Percentiles rank a stretch among this genome's conserved stretches.
Evolutionary conservation across 2,888 invertebrate genomes (phyloP).

Genomic region (Hemicrepidius hirtus): DNA sequence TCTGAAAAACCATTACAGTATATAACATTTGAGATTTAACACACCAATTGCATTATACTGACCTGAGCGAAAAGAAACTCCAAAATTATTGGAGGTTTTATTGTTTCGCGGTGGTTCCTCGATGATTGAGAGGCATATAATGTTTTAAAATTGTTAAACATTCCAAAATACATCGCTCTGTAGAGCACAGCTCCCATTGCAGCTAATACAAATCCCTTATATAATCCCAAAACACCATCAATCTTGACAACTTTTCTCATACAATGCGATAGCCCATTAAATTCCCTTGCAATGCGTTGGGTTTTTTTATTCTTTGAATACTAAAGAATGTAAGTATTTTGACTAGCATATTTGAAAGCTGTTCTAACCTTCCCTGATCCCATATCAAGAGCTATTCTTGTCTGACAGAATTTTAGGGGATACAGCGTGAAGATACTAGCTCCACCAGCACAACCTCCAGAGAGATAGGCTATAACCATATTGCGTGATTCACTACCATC

Average conservation of each 20-base stretch:
- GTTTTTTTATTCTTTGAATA: background rate
- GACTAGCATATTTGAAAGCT: background rate
- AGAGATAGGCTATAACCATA: constrained; percentile 25
- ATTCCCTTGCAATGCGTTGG: constrained; percentile 46
- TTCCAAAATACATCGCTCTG: constrained; percentile 53
- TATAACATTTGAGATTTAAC: background rate
- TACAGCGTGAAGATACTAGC: constrained; percentile 38
- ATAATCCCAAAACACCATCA: constrained; percentile 52
- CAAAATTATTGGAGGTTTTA: constrained; percentile 38
- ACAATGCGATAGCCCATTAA: constrained; percentile 50
- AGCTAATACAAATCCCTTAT: constrained; percentile 45
- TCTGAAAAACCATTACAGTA: constrained; percentile 4
- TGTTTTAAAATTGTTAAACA: constrained; percentile 49
- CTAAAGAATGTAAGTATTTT: background rate
- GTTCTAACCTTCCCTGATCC: constrained; percentile 40
- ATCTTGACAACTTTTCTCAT: constrained; percentile 32
- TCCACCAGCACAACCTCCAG: constrained; percentile 54
- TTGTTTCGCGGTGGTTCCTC: background rate
- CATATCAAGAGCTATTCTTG: constrained; percentile 53
- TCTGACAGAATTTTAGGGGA: constrained; percentile 57
- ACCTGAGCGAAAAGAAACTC: constrained; percentile 49
- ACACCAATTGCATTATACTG: too few species aligned
- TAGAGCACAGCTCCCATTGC: constrained; percentile 47
- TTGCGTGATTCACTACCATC: background rate
- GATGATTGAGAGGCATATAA: constrained; percentile 6